Evolutionary conservation across 2,797 vertebrate genomes (phyloP).

Genomic region (Acanthurus lineatus): DNA sequence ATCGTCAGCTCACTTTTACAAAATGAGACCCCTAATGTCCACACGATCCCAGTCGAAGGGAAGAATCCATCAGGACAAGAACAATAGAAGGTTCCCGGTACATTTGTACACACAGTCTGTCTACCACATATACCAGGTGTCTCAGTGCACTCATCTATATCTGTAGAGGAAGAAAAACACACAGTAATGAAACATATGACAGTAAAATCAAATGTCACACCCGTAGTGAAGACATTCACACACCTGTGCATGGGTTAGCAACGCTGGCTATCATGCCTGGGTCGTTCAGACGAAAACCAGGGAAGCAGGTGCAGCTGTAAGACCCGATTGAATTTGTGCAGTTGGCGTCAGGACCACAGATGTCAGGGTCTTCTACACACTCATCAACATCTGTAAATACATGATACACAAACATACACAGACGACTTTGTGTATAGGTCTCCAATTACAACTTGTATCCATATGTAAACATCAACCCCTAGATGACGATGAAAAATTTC

Average conservation of each 20-base stretch:
- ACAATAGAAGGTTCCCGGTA: conserved; percentile 65
- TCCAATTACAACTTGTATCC: too few species aligned
- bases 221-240: neutral
- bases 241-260: conserved; percentile 68
- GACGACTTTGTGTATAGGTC: neutral
- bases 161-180: conserved; percentile 48
- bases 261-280: conserved; percentile 34
- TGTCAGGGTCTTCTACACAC: conserved; percentile 25
- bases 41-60: conserved; percentile 67
- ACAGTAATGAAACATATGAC: neutral
- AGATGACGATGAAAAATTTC: neutral
- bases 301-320: conserved; percentile 58
- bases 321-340: conserved; percentile 71
- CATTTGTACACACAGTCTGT: conserved; percentile 66
- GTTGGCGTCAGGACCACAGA: conserved; percentile 70
- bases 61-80: conserved; percentile 73
- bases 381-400: conserved; percentile 63
- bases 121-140: conserved; percentile 63
- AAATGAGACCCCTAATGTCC: conserved; percentile 50
- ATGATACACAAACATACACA: too few species aligned
- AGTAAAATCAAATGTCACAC: neutral
- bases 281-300: conserved; percentile 45
- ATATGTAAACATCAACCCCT: too few species aligned
- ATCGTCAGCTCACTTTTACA: conserved; percentile 68
- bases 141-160: conserved; percentile 76